These are phyloP conservation scores for Sphaeramia orbicularis DNA, from an alignment of 2,797 vertebrate species.

Conservation along the genomic window DNA sequence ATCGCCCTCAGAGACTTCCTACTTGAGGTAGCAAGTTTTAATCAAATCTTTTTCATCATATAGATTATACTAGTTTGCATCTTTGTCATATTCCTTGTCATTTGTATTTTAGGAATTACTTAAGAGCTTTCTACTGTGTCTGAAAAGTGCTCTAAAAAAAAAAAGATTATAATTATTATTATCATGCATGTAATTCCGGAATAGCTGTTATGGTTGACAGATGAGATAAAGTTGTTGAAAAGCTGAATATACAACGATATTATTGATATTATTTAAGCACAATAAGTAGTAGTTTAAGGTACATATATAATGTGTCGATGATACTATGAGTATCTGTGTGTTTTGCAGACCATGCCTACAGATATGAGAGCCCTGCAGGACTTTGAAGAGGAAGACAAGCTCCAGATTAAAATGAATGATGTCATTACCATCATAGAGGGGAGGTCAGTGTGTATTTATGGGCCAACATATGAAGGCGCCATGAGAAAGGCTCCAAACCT, in stretches of 20 bases:
- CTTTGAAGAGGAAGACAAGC: constrained; percentile 94
- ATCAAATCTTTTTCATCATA: no score
- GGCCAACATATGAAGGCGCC: background rate
- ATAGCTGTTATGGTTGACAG: no score
- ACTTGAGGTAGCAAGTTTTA: constrained; percentile 85
- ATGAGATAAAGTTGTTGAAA: no score
- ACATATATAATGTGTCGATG: background rate
- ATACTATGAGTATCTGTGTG: background rate
- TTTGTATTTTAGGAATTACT: no score
- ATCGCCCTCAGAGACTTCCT: constrained; percentile 95
- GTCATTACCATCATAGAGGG: constrained; percentile 98
- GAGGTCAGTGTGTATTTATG: constrained; percentile 85
- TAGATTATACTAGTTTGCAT: no score
- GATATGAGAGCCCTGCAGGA: constrained; percentile 98
- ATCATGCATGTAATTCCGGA: no score
- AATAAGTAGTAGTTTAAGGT: constrained; percentile 2
- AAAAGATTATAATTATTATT: no score
- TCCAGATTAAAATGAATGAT: constrained; percentile 94
- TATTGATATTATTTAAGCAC: no score
- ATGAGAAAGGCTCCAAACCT: background rate
- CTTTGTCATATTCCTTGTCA: no score
- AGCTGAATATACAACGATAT: no score
- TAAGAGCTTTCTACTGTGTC: no score
- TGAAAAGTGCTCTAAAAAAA: no score
- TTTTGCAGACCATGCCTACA: constrained; percentile 92